These are phyloP conservation scores for Erannis defoliaria DNA, from an alignment of 2,888 invertebrate genomes.

Conservation along the genomic window DNA sequence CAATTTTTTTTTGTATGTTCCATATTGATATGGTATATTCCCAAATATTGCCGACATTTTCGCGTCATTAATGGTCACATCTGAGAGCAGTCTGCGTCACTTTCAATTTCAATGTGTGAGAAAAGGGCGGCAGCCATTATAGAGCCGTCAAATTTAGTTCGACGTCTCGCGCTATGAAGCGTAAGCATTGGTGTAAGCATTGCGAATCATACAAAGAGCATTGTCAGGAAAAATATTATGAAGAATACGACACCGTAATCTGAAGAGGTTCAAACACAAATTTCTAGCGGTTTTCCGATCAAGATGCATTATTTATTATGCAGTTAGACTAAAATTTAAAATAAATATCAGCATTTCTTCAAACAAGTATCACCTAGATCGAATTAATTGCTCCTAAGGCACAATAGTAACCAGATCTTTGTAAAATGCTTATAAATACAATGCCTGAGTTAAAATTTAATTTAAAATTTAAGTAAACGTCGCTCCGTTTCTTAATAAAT, in stretches of 20 bases:
- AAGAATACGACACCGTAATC: not conserved
- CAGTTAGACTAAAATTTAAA: slow-evolving; percentile 40
- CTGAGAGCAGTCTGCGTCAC: no score
- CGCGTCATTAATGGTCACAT: no score
- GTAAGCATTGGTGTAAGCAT: no score
- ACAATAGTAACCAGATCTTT: slow-evolving; percentile 53
- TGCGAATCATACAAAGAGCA: not conserved
- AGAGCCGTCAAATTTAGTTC: no score
- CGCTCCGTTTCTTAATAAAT: slow-evolving; percentile 68
- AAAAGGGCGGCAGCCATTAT: no score
- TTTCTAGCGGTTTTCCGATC: slow-evolving; percentile 66
- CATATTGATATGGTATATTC: no score
- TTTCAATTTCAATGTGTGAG: no score
- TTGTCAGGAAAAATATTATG: not conserved
- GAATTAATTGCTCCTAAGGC: slow-evolving; percentile 39
- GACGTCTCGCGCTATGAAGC: no score
- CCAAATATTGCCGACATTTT: no score
- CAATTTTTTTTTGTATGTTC: no score
- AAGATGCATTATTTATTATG: slow-evolving; percentile 67
- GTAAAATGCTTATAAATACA: slow-evolving; percentile 42
- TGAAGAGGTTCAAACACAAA: slow-evolving; percentile 55
- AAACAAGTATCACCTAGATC: slow-evolving; percentile 10
- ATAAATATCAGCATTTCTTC: slow-evolving; percentile 20
- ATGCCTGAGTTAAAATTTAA: slow-evolving; percentile 48
- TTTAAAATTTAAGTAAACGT: slow-evolving; percentile 78